These are phyloP conservation scores for Hydrozoanthus tunicans DNA, from an alignment of 64 coral and sea anemone species.

Conservation along the genomic window DNA sequence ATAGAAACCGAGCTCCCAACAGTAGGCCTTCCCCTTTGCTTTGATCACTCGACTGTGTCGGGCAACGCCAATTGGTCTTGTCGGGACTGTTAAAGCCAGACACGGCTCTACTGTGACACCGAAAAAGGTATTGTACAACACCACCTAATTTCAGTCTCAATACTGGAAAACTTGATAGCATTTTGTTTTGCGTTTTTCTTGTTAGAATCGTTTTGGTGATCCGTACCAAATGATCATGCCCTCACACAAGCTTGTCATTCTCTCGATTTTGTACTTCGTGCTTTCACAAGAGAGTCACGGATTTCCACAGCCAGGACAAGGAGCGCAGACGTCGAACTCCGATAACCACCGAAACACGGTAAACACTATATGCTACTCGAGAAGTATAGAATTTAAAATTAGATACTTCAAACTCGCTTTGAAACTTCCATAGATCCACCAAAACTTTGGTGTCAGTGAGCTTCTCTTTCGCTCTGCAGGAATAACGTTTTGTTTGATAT, in stretches of 20 bases:
- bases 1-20: not conserved
- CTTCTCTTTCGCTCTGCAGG: not conserved
- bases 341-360: conserved; percentile 40
- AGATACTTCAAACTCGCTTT: not conserved
- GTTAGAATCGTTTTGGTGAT: not conserved
- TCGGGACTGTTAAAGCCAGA: not conserved
- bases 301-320: not conserved
- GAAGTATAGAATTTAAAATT: not conserved
- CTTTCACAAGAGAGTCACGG: not conserved
- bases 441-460: no score
- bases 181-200: not conserved
- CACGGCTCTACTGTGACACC: not conserved
- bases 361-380: not conserved
- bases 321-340: not conserved
- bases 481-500: not conserved
- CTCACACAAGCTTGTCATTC: not conserved
- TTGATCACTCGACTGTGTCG: not conserved
- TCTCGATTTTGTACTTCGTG: not conserved
- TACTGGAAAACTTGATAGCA: not conserved
- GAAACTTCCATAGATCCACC: not conserved
- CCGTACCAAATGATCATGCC: not conserved
- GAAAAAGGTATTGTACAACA: conserved; percentile 7
- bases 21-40: not conserved
- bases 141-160: not conserved
- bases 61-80: not conserved